Conservation (phyloP, 2,797 vertebrate species). For the Sternarchorhynchus goeldii region DNA sequence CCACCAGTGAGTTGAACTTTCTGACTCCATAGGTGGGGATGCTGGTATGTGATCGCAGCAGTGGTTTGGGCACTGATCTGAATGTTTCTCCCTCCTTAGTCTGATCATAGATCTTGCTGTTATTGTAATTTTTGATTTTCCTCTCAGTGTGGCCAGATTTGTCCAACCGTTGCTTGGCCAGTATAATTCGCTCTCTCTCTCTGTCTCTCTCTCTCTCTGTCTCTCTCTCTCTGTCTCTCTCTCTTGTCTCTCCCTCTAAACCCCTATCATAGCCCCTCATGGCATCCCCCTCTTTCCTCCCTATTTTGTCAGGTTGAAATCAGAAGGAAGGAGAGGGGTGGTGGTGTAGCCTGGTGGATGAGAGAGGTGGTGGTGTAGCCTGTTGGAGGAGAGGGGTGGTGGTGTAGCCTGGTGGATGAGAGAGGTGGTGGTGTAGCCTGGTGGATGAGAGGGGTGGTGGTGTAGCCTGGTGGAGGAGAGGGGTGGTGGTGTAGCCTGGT, state of each 20-base stretch:
- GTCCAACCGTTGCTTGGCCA: no score
- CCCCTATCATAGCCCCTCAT: background rate
- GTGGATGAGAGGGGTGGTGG: background rate
- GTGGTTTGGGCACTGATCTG: conserved; percentile 19
- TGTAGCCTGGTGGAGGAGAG: background rate
- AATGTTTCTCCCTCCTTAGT: conserved; percentile 25
- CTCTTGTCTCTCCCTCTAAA: background rate
- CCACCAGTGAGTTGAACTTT: conserved; percentile 26
- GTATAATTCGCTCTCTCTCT: background rate
- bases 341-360: no score
- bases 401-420: no score
- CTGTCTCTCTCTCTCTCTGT: background rate
- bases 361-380: no score
- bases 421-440: no score
- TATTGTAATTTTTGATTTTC: background rate
- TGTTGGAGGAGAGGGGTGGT: no score
- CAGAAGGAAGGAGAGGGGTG: conserved; percentile 6
- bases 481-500: no score
- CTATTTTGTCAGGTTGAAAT: conserved; percentile 42
- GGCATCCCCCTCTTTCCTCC: background rate
- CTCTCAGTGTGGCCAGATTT: background rate
- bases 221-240: background rate
- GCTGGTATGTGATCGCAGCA: conserved; percentile 7
- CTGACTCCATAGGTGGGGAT: conserved; percentile 20
- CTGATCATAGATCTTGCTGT: background rate